Base-by-base conservation (phyloP, 2,888 invertebrate species). In the Limulus polyphemus region DNA sequence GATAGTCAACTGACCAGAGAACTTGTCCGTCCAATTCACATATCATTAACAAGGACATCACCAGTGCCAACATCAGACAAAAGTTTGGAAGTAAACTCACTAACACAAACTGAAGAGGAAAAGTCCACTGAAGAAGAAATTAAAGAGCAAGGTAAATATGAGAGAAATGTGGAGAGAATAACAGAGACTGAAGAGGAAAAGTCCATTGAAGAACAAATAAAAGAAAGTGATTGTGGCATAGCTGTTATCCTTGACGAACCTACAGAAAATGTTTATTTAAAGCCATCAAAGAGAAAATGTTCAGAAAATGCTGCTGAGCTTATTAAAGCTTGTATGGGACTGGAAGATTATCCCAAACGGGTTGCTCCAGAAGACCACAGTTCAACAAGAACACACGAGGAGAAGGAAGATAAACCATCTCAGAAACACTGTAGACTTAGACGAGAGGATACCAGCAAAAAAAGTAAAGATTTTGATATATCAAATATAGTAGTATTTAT, bases 251-350 rank as follows among this genome's bases (percentile, higher is more conserved):
- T 32, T 32, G 32, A 32, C 7, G 32, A 32, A 5, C 32, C 3
- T 0, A 32, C 32, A 32, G 32, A 32, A 32, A 32, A 32, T 32
- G 66, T 66, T 58, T 68, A 67, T 62, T 76, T 77, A 59, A 76
- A 81, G 70, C 80, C 80, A 63, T 79, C 78, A 63, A 81, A 81
- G 73, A 75, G 83, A 69, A 83, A 83, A 75, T 81, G 81, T 71
- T 82, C 82, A 58, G 83, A 83, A 72, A 83, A 81, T 73, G 81
- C 82, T 55, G 81, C 79, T 14, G 82, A 82, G 72, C 76, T 82
- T 65, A 81, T 82, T 63, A 81, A 82, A 77, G 76, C 80, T 71
- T 77, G 80, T 73, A 77, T 81, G 79, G 78, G 80, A 71, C 74
- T 81, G 71, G 77, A 80, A 71, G 74, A 75, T 61, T 55, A 56